Percentiles rank a stretch among this genome's conserved stretches.
These are phyloP conservation scores for Pseudeuparius sepicola DNA, from an alignment of 2,888 invertebrate species.

Conservation along the genomic window DNA sequence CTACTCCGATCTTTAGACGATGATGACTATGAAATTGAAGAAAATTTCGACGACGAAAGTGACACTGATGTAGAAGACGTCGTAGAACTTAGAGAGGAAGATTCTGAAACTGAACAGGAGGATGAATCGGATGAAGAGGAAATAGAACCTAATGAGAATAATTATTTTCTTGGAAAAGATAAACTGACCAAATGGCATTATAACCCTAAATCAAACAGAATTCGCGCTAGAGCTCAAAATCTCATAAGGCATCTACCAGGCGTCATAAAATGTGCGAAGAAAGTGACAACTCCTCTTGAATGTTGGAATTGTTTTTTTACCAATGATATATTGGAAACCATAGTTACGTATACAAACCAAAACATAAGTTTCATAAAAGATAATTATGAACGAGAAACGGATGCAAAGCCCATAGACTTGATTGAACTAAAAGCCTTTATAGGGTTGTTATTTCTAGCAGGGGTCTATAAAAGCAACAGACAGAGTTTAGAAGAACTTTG, in stretches of 20 bases:
- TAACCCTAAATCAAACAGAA: constrained; percentile 1
- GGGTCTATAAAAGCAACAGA: constrained; percentile 22
- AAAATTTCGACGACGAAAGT: constrained; percentile 5
- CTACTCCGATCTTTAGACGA: constrained; percentile 5
- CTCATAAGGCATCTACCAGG: constrained; percentile 6
- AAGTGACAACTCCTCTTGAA: not conserved
- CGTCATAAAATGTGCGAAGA: constrained; percentile 1
- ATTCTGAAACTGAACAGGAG: constrained; percentile 9
- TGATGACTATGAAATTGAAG: constrained; percentile 5
- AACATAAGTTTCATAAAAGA: not conserved
- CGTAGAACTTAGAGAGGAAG: not conserved
- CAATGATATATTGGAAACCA: constrained; percentile 1
- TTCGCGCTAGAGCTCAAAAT: not conserved
- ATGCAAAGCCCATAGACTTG: constrained; percentile 4
- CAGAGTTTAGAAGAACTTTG: constrained; percentile 25
- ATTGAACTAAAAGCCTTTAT: constrained; percentile 9
- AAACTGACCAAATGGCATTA: constrained; percentile 5
- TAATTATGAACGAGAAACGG: not conserved
- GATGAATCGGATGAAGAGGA: constrained; percentile 4
- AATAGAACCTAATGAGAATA: constrained; percentile 1
- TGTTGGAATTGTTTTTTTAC: constrained; percentile 3
- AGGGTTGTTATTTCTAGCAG: constrained; percentile 19
- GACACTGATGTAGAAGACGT: constrained; percentile 3
- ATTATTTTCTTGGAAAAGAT: constrained; percentile 7
- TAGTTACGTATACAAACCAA: constrained; percentile 2